Evolutionary conservation across 2,797 vertebrate species (phyloP), one percentile per base, ranked within the genome.

Genomic region (Fratercula arctica): DNA sequence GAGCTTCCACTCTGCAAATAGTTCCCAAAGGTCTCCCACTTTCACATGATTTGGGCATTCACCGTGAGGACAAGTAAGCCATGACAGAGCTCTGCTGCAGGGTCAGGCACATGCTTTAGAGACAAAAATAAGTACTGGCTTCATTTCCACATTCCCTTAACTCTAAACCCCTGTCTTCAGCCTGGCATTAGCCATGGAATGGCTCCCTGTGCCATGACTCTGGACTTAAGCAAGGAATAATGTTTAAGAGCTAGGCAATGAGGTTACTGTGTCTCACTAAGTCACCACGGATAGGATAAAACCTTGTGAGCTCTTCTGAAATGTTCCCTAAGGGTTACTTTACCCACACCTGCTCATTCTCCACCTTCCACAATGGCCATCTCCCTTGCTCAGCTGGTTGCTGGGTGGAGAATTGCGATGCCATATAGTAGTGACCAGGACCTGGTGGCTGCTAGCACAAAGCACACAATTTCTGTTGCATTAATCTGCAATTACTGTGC

Each of bases 121-220:
- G 92, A 90, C 64, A 93, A 90, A 97, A 96, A 96, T 94, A 97
- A 84, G 26, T 24, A 69, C 33, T 95, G 93, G 80, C 91, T 90
- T 94, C 10, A 63, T 53, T 94, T 92, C 87, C 60, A 17, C 5
- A 12, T 70, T 94, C 67, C 8, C 59, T 91, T 93, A 90, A 93
- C 79, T n/a, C 79, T 70, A 91, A 92, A 86, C 29, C 20, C 60
- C 37, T 70, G 69, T 41, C 69, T 94, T 83, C 53, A 94, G 24
- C 48, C 46, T 92, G 72, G 66, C 66, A 33, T 24, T 78, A 54
- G 39, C 28, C 78, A 67, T 64, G 66, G 61, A 87, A 77, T 0
- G 0, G 18, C 20, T 85, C n/a, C 11, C 59, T 70, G 45, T 76
- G 59, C 76, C 76, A 86, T 33, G 39, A 87, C 43, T 81, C 61